Base-by-base conservation (phyloP, 2,797 vertebrate species). In the Brachymystax lenok region DNA sequence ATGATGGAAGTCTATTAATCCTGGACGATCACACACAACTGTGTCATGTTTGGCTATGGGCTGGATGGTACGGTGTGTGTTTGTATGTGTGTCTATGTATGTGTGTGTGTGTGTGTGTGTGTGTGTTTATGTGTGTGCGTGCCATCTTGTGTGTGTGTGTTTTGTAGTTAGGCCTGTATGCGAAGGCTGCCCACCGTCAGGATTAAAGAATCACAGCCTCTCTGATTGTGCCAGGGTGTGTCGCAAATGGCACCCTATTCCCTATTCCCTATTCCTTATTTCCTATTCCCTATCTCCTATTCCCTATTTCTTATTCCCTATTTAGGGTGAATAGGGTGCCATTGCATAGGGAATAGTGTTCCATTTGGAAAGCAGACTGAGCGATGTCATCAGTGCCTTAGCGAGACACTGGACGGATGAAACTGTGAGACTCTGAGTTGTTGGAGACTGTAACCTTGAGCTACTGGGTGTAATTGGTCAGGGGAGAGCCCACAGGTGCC, bases 381-480 rank as follows among this genome's bases (percentile, higher is more conserved):
- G 40, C 13, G 40, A 46, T 46, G 40, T 12, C 40, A 46, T 46
- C 40, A 13, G 10, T 10, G 40, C 40, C 40, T 46, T 13, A 46
- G 40, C 10, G 40, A 46, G 40, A 46, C 10, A 46, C 40, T 46
- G 40, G 10, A 13, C 10, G 0, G 40, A 46, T 46, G 40, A 13
- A 19, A 54, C 52, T 54, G 52, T 54, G 52, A 54, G 4, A 4
- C 17, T 16, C 4, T 2, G 10, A 19, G n/a, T 10, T 64, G n/a
- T 27, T 12, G 12, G 61, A 64, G 61, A 27, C 61, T 24, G 12
- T 24, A 64, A 64, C 61, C 61, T 27, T 64, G 24, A 64, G 61
- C 61, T 64, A 27, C 5, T 4, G 52, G 19, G 61, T n/a, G n/a
- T 66, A 73, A 82, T 71, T 69, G 61, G 75, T 77, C 66, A 69